These are phyloP conservation scores for Spheniscus mendiculus DNA, from an alignment of 2,113 vertebrate species.

Conservation along the genomic window DNA sequence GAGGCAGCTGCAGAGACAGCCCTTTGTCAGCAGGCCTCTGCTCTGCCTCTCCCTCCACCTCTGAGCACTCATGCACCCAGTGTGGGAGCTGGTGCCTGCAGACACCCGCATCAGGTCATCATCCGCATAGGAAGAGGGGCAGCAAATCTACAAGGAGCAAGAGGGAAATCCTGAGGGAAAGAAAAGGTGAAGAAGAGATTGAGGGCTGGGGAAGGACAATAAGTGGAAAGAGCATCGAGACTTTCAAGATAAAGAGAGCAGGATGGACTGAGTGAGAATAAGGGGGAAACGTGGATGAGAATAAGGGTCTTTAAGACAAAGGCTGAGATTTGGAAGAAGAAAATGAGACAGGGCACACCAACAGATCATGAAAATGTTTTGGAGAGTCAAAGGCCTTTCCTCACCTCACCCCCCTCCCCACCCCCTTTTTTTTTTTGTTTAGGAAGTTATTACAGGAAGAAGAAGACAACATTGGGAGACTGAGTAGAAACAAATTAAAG, in stretches of 20 bases:
- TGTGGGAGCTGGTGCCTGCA: background rate
- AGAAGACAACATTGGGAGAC: background rate
- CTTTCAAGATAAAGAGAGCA: background rate
- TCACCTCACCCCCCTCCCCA: fast-evolving
- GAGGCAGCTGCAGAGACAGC: background rate
- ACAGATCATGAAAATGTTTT: background rate
- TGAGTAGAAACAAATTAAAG: background rate
- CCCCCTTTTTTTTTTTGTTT: fast-evolving
- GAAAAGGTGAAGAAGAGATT: background rate
- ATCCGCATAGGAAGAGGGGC: fast-evolving
- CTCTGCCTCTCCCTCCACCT: background rate
- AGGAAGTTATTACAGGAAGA: background rate
- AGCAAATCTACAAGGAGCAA: no score
- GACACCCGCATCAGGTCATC: background rate
- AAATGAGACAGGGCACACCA: background rate
- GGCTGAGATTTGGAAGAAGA: background rate
- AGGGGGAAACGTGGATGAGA: background rate
- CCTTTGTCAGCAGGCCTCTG: background rate
- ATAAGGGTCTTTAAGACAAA: background rate
- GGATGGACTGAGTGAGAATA: background rate
- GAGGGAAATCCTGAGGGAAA: background rate
- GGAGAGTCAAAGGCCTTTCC: background rate
- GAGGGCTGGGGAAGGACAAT: background rate
- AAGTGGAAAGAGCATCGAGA: fast-evolving
- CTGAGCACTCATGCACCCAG: background rate